Evolutionary conservation across 2,888 invertebrate genomes (phyloP), one percentile per base, ranked within the genome.

Genomic region (Dasysyrphus albostriatus): DNA sequence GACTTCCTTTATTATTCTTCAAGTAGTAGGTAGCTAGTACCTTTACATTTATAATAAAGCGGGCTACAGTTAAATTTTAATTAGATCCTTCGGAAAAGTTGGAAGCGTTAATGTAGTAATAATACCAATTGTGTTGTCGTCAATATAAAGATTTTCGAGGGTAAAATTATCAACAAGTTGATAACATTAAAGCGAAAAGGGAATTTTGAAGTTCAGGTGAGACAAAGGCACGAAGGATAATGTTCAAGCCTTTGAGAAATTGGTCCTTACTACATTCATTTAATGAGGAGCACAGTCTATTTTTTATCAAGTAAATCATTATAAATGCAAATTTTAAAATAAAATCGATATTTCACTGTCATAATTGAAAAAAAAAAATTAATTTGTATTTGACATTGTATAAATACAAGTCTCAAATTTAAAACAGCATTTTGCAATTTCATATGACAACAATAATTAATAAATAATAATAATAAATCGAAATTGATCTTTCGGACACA

Each of bases 71-170:
- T 5, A 65, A 44, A 65, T 16, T 65, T 65, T 65, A 65, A 65
- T 65, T 65, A 65, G 44, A 47, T 61, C 29, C 44, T 47, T 65
- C n/a, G 29, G n/a, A 47, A 32, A 65, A 65, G 63, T 65, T 32
- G 2, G 44, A 44, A 65, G 63, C 47, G 44, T 65, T 65, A 65
- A 65, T 44, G n/a, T 29, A 63, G 29, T 63, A 63, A 63, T 29
- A 47, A 65, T 65, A 65, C 47, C 47, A 32, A 65, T 65, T 65
- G 16, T 44, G 32, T n/a, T 47, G 29, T 42, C 24, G 29, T 44
- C 42, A 12, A 7, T 19, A 29, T 2, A 29, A 39, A 9, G n/a
- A 10, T 7, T 8, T 29, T 29, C 32, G 0, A 24, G 61, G 61
- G 5, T 19, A 5, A n/a, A 29, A 44, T n/a, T n/a, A 44, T 44